phyloP scores from a whole-genome alignment of 2,888 invertebrate species.

The Xestia ashworthii region DNA sequence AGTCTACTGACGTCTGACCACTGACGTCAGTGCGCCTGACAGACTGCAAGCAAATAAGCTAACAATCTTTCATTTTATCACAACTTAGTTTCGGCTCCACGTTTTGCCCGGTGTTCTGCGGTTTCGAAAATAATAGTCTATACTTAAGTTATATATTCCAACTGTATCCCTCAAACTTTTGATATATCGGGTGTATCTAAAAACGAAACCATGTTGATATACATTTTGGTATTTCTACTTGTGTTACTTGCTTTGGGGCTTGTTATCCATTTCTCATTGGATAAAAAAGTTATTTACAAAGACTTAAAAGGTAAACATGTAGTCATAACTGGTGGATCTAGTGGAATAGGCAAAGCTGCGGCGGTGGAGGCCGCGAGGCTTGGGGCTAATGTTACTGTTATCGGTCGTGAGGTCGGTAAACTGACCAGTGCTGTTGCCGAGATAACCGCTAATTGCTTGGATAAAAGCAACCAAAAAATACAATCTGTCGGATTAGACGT shows the following conservation, averaged over 20 bases:
- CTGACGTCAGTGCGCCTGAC: too few relatives aligned
- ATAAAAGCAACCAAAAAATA: conserved; percentile 84
- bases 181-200: neutral
- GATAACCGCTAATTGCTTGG: conserved; percentile 78
- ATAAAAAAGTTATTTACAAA: conserved; percentile 78
- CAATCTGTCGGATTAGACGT: conserved; percentile 93
- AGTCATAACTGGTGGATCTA: conserved; percentile 97
- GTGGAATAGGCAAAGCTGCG: conserved; percentile 97
- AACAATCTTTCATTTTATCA: neutral
- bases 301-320: conserved; percentile 91
- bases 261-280: conserved; percentile 71
- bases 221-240: conserved; percentile 60
- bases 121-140: neutral
- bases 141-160: neutral
- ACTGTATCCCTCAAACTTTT: neutral
- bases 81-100: neutral
- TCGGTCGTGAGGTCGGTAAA: conserved; percentile 95
- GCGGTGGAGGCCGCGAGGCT: conserved; percentile 94
- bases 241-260: conserved; percentile 66
- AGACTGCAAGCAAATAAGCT: too few relatives aligned
- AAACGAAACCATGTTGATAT: conserved; percentile 52
- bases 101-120: neutral
- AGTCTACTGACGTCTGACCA: too few relatives aligned
- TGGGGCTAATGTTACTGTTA: conserved; percentile 97
- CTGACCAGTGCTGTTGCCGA: conserved; percentile 92